Evolutionary conservation across 2,888 invertebrate species (phyloP), one percentile per base, ranked within the genome.

Genomic region (Torymus auratus): DNA sequence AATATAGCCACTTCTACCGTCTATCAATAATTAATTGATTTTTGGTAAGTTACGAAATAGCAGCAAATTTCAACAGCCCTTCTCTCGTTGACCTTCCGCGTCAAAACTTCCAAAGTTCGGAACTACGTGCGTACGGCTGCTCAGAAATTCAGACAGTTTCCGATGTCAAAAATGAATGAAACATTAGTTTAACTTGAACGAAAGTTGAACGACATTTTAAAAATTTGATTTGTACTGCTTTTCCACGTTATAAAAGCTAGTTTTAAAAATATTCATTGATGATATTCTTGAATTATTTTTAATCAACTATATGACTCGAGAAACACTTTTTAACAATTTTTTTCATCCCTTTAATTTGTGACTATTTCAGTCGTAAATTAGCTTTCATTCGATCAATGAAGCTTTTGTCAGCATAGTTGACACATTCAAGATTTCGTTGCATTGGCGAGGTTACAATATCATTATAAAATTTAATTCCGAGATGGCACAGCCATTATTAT

Each of bases 11-110:
- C n/a, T 61, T 67, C n/a, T 23, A 53, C 15, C 52, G 12, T 13
- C 2, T 50, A 68, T 71, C 72, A 67, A 72, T 67, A 78, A 71
- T 72, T 72, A 60, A 78, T 72, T 52, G 72, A 78, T 67, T 78
- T 72, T 60, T 52, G 14, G 20, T 28, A 65, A 71, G 53, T 78
- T 72, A 50, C 56, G 62, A 68, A 78, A 78, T 50, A 13, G 28
- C 64, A 56, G 52, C 62, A n/a, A 68, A 73, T 73, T 78, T 73
- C 68, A 68, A 61, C 56, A 61, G 15, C 53, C 53, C 60, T 62
- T 67, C 60, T 60, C 20, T 62, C 28, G 20, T 78, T 79, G 73
- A 73, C 70, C 62, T 69, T 62, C 61, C 13, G 17, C 12, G 73
- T 69, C 73, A 62, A 68, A 79, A 79, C 73, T 73, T 73, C 15